Conservation (phyloP, 2,888 invertebrate species). For the Prostheceraeus crozeri region DNA sequence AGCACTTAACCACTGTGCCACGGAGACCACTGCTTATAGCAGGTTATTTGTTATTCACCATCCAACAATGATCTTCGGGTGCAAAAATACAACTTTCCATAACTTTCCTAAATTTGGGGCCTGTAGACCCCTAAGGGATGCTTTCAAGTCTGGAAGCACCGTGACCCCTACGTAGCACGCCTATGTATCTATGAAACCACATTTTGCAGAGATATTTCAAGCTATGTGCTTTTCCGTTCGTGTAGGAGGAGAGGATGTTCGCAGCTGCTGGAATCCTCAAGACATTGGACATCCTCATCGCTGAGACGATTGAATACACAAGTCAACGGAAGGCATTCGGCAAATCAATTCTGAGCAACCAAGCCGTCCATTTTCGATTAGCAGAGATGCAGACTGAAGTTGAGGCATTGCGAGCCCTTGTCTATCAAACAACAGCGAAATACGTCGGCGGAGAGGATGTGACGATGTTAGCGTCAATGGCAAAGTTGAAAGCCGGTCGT, state of each 20-base stretch:
- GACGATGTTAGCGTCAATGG: slow-evolving; percentile 61
- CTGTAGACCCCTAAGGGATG: no score
- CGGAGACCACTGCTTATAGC: no score
- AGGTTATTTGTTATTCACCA: no score
- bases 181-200: no score
- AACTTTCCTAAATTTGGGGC: no score
- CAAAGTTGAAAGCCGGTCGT: slow-evolving; percentile 60
- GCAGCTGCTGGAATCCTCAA: slow-evolving; percentile 50
- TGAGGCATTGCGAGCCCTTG: slow-evolving; percentile 58
- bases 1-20: no score
- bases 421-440: slow-evolving; percentile 58
- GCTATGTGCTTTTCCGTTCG: no score
- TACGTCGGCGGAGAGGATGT: slow-evolving; percentile 58
- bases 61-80: no score
- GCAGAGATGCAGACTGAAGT: slow-evolving; percentile 61
- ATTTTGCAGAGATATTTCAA: no score
- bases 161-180: no score
- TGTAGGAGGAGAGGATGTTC: slow-evolving; percentile 60
- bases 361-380: slow-evolving; percentile 59
- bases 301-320: slow-evolving; percentile 60
- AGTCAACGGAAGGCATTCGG: slow-evolving; percentile 59
- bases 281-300: slow-evolving; percentile 55
- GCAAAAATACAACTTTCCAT: no score
- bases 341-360: slow-evolving; percentile 56
- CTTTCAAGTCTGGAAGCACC: no score